Evolutionary conservation across 2,113 vertebrate species (phyloP).

Genomic region (Puffinus mauretanicus): DNA sequence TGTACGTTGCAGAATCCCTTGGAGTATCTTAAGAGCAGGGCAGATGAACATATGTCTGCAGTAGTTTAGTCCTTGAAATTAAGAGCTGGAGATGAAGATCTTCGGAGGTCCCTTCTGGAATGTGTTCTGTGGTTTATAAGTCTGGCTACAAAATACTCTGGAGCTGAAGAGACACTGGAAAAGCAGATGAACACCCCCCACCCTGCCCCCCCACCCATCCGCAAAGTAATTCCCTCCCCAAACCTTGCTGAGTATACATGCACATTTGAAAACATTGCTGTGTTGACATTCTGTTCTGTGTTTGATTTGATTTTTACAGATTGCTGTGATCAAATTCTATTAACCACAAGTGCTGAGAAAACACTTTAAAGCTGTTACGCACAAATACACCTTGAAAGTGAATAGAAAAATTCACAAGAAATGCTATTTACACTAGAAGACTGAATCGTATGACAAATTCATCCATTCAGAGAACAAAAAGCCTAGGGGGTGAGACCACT

Average conservation of each 20-base stretch:
- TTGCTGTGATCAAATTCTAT: slow-evolving; percentile 52
- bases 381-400: slow-evolving; percentile 24
- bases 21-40: background rate
- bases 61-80: background rate
- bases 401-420: slow-evolving; percentile 7
- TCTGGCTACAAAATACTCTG: background rate
- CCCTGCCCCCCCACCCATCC: background rate
- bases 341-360: slow-evolving; percentile 35
- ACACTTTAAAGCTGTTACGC: slow-evolving; percentile 31
- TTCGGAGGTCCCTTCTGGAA: background rate
- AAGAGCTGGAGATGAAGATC: background rate
- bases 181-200: background rate
- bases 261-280: slow-evolving; percentile 11
- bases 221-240: background rate
- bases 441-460: background rate
- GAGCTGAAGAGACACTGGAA: background rate
- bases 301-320: slow-evolving; percentile 60
- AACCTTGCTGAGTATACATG: background rate
- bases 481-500: background rate
- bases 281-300: background rate
- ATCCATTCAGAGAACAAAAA: background rate
- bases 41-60: background rate
- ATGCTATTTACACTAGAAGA: background rate
- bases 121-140: background rate
- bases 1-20: background rate